Evolutionary conservation across 2,888 invertebrate species (phyloP).

Genomic region (Globia sparganii): DNA sequence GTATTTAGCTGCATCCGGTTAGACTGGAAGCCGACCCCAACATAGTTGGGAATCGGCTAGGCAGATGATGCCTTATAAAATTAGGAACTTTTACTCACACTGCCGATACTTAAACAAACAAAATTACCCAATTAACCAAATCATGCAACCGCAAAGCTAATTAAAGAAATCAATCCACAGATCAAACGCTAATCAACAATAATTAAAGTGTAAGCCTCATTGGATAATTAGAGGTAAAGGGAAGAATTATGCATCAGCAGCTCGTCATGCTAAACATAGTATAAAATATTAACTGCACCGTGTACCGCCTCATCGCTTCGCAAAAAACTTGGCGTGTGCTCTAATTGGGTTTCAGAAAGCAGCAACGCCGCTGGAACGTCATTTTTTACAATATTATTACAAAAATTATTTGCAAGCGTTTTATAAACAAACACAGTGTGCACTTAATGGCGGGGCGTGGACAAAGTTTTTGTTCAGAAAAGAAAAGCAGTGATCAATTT

Average conservation of each 20-base stretch:
- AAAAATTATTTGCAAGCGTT: constrained; percentile 51
- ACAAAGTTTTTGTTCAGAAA: constrained; percentile 8
- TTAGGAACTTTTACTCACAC: not conserved
- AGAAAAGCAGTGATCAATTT: not conserved
- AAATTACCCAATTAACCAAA: constrained; percentile 20
- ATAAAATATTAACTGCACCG: constrained; percentile 47
- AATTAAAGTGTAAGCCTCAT: constrained; percentile 10
- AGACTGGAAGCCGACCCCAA: too few relatives aligned
- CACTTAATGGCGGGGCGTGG: not conserved
- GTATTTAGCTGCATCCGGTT: too few relatives aligned
- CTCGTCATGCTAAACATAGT: constrained; percentile 43
- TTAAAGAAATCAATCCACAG: constrained; percentile 29
- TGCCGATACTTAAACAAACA: not conserved
- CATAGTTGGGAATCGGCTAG: too few relatives aligned
- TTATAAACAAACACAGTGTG: constrained; percentile 32
- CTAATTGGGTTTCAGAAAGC: constrained; percentile 64
- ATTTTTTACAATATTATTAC: constrained; percentile 58
- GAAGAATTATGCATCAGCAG: constrained; percentile 33
- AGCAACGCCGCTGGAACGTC: constrained; percentile 47
- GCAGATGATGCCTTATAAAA: too few relatives aligned
- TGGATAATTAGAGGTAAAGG: constrained; percentile 42
- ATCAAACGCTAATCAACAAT: constrained; percentile 15
- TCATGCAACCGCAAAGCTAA: constrained; percentile 14
- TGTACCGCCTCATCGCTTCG: constrained; percentile 59
- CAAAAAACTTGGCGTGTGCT: constrained; percentile 67